A percentile compares a stretch with the other conserved stretches of the same genome.
Conservation (phyloP, 2,797 vertebrate species). For the Peromyscus melanophrys region DNA sequence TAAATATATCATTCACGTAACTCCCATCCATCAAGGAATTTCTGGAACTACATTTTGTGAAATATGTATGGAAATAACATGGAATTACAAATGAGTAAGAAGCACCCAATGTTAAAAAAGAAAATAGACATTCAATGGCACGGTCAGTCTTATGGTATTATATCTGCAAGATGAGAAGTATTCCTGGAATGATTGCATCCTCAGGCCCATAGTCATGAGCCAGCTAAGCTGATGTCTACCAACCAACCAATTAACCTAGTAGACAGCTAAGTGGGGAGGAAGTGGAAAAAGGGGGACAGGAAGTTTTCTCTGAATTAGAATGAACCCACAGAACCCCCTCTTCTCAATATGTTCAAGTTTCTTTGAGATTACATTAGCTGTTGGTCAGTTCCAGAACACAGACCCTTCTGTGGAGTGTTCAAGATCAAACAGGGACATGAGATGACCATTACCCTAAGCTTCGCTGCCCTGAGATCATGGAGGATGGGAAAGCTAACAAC, state of each 20-base stretch:
- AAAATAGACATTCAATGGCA: neutral
- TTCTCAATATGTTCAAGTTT: conserved; percentile 15
- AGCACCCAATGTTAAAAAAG: neutral
- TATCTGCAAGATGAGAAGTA: neutral
- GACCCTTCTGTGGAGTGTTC: neutral
- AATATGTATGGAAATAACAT: conserved; percentile 27
- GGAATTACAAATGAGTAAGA: conserved; percentile 23
- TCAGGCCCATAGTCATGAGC: neutral
- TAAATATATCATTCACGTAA: neutral
- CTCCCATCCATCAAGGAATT: neutral
- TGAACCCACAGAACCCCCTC: neutral
- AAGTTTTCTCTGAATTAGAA: neutral
- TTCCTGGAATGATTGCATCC: neutral
- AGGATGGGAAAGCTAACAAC: neutral
- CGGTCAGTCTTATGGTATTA: conserved; percentile 3
- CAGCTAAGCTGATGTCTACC: neutral
- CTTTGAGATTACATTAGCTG: neutral
- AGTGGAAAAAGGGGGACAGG: neutral
- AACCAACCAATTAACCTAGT: neutral
- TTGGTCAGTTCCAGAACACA: neutral
- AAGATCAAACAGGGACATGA: neutral
- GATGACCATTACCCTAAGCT: neutral
- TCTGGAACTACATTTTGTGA: neutral
- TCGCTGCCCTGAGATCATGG: neutral
- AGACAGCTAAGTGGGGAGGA: neutral